Evolutionary conservation across 2,797 vertebrate genomes (phyloP).

Genomic region (Coluber constrictor): DNA sequence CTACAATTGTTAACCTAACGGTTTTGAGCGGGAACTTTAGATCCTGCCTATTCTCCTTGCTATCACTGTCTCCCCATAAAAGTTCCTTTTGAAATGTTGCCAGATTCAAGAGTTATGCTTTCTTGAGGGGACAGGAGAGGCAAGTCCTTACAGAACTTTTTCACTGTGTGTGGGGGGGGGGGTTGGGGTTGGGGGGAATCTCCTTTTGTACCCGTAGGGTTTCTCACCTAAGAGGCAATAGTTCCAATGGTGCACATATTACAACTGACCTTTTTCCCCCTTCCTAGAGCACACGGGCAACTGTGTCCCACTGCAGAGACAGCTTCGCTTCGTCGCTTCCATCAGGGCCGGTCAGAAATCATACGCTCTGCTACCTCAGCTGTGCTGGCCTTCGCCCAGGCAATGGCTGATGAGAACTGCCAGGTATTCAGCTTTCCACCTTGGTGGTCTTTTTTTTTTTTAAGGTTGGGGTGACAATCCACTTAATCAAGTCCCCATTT

Average conservation of each 20-base stretch:
- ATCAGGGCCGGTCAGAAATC: constrained; percentile 84
- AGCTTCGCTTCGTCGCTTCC: constrained; percentile 87
- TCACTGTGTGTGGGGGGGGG: too few species aligned
- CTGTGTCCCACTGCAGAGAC: constrained; percentile 82
- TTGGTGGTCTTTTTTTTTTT: neutral
- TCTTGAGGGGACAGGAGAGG: too few species aligned
- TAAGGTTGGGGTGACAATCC: neutral
- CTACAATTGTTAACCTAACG: too few species aligned
- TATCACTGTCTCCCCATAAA: too few species aligned
- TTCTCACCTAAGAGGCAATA: neutral
- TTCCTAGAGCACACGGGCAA: constrained; percentile 15
- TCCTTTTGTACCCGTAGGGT: neutral
- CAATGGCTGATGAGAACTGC: constrained; percentile 77
- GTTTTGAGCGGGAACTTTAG: too few species aligned
- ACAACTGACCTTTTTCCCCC: neutral
- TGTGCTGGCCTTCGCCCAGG: constrained; percentile 75
- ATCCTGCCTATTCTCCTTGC: too few species aligned
- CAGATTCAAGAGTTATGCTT: too few species aligned
- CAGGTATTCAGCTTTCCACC: constrained; percentile 61
- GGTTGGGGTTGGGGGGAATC: too few species aligned
- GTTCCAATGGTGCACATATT: too few species aligned
- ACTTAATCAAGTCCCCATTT: neutral
- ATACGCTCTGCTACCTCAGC: constrained; percentile 79
- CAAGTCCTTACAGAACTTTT: too few species aligned
- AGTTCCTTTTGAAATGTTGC: too few species aligned